These are phyloP conservation scores for Epizoanthus rinbou DNA, from an alignment of 92 coral and sea anemone species.

Conservation along the genomic window DNA sequence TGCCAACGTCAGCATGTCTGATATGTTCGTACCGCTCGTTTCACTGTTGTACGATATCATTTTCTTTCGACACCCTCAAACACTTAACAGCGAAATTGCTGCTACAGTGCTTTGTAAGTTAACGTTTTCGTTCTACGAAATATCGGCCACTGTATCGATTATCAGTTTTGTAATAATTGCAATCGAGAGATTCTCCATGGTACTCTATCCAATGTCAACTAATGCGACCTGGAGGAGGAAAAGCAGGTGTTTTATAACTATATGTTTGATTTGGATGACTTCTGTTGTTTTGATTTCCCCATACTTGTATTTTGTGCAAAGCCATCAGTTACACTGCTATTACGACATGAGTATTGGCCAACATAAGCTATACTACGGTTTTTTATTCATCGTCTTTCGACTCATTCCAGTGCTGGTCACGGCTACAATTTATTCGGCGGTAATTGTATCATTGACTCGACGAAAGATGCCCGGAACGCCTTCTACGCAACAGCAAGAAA, in stretches of 20 bases:
- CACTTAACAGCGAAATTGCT: not conserved
- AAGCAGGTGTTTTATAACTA: not conserved
- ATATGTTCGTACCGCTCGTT: constrained; percentile 10
- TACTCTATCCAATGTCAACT: not conserved
- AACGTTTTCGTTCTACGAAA: not conserved
- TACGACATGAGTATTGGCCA: not conserved
- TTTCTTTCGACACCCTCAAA: not conserved
- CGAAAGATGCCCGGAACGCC: not conserved
- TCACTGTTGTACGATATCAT: not conserved
- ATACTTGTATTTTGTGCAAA: not conserved
- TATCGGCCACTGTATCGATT: constrained; percentile 7
- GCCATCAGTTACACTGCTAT: not conserved
- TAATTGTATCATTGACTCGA: not conserved
- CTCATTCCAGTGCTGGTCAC: not conserved
- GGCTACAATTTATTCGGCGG: not conserved
- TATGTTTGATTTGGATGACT: not conserved
- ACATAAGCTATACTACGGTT: not conserved
- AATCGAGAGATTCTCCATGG: not conserved
- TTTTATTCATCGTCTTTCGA: not conserved
- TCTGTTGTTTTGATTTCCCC: not conserved
- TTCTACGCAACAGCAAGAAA: not conserved
- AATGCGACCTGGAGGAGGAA: not conserved
- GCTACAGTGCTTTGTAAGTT: not conserved
- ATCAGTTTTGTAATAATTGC: constrained; percentile 8
- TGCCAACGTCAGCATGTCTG: constrained; percentile 2